phyloP scores from a whole-genome alignment of 2,888 invertebrate species.

The Magallana nippona region DNA sequence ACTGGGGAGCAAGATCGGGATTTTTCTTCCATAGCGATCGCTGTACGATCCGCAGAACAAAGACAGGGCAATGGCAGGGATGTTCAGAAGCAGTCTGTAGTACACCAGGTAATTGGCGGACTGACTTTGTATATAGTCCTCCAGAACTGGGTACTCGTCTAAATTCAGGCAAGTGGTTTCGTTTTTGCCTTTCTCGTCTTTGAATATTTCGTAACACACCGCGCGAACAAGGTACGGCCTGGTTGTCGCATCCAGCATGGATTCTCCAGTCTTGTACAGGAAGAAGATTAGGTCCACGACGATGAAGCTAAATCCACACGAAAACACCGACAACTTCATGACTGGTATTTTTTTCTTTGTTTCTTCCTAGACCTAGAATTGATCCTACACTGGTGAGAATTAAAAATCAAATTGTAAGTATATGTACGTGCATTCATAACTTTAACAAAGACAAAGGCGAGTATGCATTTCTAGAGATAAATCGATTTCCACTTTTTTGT shows the following conservation, averaged over 20 bases:
- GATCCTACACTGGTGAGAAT: too few relatives aligned
- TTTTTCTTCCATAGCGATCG: slow-evolving; percentile 77
- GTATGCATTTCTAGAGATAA: too few relatives aligned
- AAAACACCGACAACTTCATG: slow-evolving; percentile 8
- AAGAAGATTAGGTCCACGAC: slow-evolving; percentile 76
- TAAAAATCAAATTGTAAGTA: too few relatives aligned
- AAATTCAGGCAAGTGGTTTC: slow-evolving; percentile 61
- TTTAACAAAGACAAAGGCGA: too few relatives aligned
- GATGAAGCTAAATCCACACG: slow-evolving; percentile 48
- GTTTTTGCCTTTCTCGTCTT: slow-evolving; percentile 36
- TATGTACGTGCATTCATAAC: too few relatives aligned
- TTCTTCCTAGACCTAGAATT: neutral
- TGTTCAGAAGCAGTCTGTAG: slow-evolving; percentile 77
- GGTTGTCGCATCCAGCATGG: slow-evolving; percentile 78
- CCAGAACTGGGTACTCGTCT: slow-evolving; percentile 58
- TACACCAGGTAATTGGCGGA: slow-evolving; percentile 75
- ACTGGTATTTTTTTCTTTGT: neutral
- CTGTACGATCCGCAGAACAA: slow-evolving; percentile 80
- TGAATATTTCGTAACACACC: slow-evolving; percentile 68
- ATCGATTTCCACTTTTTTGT: too few relatives aligned
- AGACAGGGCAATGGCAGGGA: slow-evolving; percentile 77
- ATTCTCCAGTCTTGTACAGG: slow-evolving; percentile 78
- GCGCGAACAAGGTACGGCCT: slow-evolving; percentile 76
- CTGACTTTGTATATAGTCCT: slow-evolving; percentile 69
- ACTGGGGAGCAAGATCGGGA: slow-evolving; percentile 77